These are phyloP conservation scores for Boloria euphrosyne DNA, from an alignment of 2,888 invertebrate genomes.

Conservation along the genomic window DNA sequence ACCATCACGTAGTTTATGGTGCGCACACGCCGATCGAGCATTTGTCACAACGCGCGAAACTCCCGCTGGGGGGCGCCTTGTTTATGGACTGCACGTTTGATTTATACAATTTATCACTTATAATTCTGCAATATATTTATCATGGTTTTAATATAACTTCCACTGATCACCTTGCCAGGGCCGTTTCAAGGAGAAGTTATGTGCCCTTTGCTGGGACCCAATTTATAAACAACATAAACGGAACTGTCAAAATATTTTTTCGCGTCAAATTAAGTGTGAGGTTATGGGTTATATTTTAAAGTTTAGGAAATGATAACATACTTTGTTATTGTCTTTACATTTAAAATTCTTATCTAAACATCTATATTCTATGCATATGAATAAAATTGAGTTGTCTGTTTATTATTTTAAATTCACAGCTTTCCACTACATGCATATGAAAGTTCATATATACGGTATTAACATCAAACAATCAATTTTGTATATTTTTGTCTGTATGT, in stretches of 20 bases:
- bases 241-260: constrained; percentile 13
- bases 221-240: constrained; percentile 9
- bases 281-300: background rate
- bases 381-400: too few relatives aligned
- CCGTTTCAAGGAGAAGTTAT: constrained; percentile 11
- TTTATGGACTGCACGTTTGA: constrained; percentile 63
- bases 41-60: constrained; percentile 53
- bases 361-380: too few relatives aligned
- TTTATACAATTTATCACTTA: constrained; percentile 54
- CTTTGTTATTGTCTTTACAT: too few relatives aligned
- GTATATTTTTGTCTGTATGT: too few relatives aligned
- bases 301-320: background rate
- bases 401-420: too few relatives aligned
- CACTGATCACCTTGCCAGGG: constrained; percentile 6
- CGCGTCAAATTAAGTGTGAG: background rate
- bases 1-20: constrained; percentile 55
- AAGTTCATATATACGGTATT: too few relatives aligned
- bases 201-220: constrained; percentile 3
- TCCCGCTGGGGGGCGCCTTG: constrained; percentile 54
- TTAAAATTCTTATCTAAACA: too few relatives aligned
- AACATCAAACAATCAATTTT: too few relatives aligned
- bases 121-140: constrained; percentile 41
- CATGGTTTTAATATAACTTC: constrained; percentile 35
- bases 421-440: too few relatives aligned
- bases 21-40: constrained; percentile 54